Conservation (phyloP, 92 coral and sea anemone genomes). For the Parazoanthus darwini region DNA sequence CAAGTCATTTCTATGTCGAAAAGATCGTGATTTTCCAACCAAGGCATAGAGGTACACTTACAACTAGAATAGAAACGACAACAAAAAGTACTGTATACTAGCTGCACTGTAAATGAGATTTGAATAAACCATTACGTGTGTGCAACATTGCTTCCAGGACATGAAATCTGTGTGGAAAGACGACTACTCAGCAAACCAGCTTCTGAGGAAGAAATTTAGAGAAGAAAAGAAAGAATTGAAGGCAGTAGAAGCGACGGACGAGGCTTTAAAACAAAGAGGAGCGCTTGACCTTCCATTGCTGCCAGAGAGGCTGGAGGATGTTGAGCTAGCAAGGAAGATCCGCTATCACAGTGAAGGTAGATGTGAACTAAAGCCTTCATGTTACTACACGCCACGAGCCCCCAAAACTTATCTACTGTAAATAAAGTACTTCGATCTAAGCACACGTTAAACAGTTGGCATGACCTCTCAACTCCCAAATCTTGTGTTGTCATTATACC, state of each 20-base stretch:
- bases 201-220: conserved; percentile 88
- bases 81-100: no score
- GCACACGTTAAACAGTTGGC: not conserved
- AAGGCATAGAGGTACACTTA: no score
- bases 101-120: no score
- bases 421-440: no score
- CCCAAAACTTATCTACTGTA: no score
- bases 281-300: conserved; percentile 79
- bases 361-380: no score
- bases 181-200: conserved; percentile 91
- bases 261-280: conserved; percentile 74
- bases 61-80: no score
- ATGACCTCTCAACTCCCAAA: not conserved
- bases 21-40: no score
- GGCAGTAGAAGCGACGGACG: conserved; percentile 68
- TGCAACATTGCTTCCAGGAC: conserved; percentile 49
- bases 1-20: no score
- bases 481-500: no score
- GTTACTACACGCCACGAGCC: no score
- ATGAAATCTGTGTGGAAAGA: conserved; percentile 96
- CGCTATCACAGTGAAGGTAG: conserved; percentile 76
- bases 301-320: conserved; percentile 82
- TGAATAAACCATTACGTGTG: not conserved
- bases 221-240: conserved; percentile 82
- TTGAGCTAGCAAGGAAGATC: conserved; percentile 78